Evolutionary conservation across 2,113 vertebrate species (phyloP).

Genomic region (Thryonomys swinderianus): DNA sequence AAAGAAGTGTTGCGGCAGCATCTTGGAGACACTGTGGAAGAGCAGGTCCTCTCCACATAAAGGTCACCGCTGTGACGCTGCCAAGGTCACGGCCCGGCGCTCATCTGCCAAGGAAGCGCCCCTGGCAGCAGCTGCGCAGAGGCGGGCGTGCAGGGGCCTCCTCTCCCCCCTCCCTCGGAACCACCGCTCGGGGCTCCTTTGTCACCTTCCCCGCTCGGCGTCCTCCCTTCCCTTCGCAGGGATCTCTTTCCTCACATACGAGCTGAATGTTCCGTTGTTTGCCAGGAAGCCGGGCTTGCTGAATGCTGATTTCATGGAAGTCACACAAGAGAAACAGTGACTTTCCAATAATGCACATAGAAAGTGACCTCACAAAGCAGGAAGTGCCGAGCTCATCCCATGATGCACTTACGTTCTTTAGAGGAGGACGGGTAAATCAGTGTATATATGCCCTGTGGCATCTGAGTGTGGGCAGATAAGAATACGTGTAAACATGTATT

Average conservation of each 20-base stretch:
- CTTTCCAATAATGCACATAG: conserved; percentile 62
- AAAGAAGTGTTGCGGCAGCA: conserved; percentile 70
- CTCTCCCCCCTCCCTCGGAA: conserved; percentile 82
- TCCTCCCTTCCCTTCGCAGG: conserved; percentile 76
- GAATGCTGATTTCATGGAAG: conserved; percentile 83
- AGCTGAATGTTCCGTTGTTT: conserved; percentile 85
- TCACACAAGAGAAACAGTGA: conserved; percentile 73
- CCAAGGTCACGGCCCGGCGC: conserved; percentile 81
- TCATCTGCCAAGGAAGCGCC: conserved; percentile 87
- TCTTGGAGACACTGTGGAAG: conserved; percentile 83
- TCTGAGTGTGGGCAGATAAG: not conserved
- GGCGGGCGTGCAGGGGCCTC: conserved; percentile 81
- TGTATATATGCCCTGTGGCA: too few species aligned
- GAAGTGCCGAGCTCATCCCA: not conserved
- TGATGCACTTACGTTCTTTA: not conserved
- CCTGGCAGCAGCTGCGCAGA: conserved; percentile 81
- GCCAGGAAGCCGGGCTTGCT: conserved; percentile 77
- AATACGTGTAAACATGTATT: not conserved
- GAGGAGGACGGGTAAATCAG: not conserved
- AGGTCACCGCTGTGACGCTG: conserved; percentile 83
- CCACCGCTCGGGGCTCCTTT: conserved; percentile 84
- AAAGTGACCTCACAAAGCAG: conserved; percentile 32
- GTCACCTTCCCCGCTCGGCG: conserved; percentile 81
- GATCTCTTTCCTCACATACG: conserved; percentile 68
- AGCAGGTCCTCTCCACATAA: conserved; percentile 83